A percentile compares a stretch with the other conserved stretches of the same genome.
phyloP scores from a whole-genome alignment of 2,888 invertebrate species.

The Priocnemis perturbator region DNA sequence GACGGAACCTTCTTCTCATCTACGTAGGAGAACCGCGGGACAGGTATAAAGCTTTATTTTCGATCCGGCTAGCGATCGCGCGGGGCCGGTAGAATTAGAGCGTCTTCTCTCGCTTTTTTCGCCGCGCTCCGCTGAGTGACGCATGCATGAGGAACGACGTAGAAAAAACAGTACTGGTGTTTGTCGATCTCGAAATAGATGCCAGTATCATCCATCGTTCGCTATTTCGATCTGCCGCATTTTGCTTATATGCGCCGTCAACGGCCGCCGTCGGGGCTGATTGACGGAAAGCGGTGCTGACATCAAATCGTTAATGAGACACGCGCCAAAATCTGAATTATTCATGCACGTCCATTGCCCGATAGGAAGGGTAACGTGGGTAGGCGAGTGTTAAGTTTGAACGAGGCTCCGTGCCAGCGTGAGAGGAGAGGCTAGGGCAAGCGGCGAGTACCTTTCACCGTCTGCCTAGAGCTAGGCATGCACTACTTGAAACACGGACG shows the following conservation, averaged over 20 bases:
- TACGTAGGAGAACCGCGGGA: too few relatives aligned
- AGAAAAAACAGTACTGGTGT: conserved; percentile 5
- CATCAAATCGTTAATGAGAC: conserved; percentile 9
- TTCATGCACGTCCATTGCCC: background rate
- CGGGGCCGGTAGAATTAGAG: too few relatives aligned
- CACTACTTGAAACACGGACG: conserved; percentile 60
- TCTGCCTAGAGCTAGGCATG: conserved; percentile 64
- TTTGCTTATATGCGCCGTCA: conserved; percentile 5
- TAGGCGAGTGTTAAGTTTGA: background rate
- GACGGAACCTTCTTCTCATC: too few relatives aligned
- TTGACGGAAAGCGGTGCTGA: conserved; percentile 17
- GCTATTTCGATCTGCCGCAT: conserved; percentile 18
- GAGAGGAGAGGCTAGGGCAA: too few relatives aligned
- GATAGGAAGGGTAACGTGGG: background rate
- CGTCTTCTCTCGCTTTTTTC: conserved; percentile 4
- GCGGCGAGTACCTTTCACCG: conserved; percentile 36
- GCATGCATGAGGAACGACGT: conserved; percentile 5
- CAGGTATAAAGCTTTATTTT: too few relatives aligned
- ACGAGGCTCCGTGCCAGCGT: too few relatives aligned
- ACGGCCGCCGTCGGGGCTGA: conserved; percentile 2
- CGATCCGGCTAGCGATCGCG: too few relatives aligned
- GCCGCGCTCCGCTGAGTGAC: conserved; percentile 1
- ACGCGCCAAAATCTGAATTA: conserved; percentile 10
- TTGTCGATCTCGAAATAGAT: conserved; percentile 15
- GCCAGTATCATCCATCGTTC: conserved; percentile 11